Evolutionary conservation across 2,888 invertebrate genomes (phyloP), one percentile per base, ranked within the genome.

Genomic region (Argyra leucocephala): DNA sequence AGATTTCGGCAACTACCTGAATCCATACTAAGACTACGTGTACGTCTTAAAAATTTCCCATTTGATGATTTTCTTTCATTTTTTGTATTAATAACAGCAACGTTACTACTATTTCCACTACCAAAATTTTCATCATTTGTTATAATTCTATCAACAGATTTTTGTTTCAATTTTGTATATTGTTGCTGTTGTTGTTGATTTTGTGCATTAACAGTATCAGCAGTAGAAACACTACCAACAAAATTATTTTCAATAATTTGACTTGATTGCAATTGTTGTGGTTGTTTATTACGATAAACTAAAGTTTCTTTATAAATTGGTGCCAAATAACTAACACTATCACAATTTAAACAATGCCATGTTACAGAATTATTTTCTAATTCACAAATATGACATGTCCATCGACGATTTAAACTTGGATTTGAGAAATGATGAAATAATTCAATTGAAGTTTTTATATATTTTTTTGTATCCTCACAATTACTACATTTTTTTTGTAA

Each of bases 331-430:
- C 80, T 80, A 61, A 80, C 80, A 61, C 75, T 76, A 70, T 80
- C 78, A 72, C 80, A 80, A 69, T 79, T 79, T 61, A 80, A 73
- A 71, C 80, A 80, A 67, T 80, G 80, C 79, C 80, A 80, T 67
- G 80, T 79, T 58, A 80, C 80, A n/a, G 79, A 78, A 71, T 76
- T 79, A 71, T 80, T 80, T 69, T 77, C 76, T 62, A 78, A 73
- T 65, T 76, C 75, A 70, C 80, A 80, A 69, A 75, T 73, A 68
- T 78, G 77, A 67, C 81, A 81, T 62, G 77, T 76, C 81, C 81
- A 81, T 22, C 77, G 76, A 21, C 80, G 78, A 72, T 79, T 78
- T 57, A 80, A 66, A 37, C 78, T 77, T 68, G 80, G 79, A 73
- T 79, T 79, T n/a, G 80, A 80, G 65, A 79, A 78, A 67, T 78